Evolutionary conservation across 2,113 vertebrate species (phyloP), one percentile per base, ranked within the genome.

Genomic region (Drymodes brunneopygia): DNA sequence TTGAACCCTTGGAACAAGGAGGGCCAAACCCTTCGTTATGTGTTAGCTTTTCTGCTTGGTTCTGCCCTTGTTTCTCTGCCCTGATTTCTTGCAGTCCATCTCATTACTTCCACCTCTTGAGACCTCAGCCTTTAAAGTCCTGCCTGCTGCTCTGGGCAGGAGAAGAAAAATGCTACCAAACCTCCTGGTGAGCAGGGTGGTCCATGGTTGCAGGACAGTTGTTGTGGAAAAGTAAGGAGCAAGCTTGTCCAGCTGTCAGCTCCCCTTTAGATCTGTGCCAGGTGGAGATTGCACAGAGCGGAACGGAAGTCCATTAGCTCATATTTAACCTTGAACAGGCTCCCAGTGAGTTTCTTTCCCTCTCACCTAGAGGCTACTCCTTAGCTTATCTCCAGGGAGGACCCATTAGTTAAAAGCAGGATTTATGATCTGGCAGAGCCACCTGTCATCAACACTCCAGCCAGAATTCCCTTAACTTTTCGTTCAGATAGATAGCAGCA

Each of bases 401-500:
- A 60, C 36, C 51, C 61, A 79, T 78, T 48, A 69, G 69, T 86
- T 95, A 78, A 79, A 58, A 75, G 73, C 40, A 73, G 45, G 56
- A 86, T 91, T 91, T 89, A 64, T 3, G 3, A 48, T 61, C 35
- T 35, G 25, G 53, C 42, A 84, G 36, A 92, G 77, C 25, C 35
- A 61, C 86, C 65, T 84, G 84, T 86, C 36, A 71, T 81, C 8
- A 2, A 67, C n/a, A 22, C 28, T 65, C 13, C 57, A 40, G 50
- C 45, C 61, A 86, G 91, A 91, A 94, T 87, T 96, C 81, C 83
- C 83, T 91, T 70, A 86, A 83, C 24, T 84, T 95, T 96, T 91
- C 91, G 51, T 57, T 86, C 0, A 0, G 19, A 3, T 29, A 44
- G 28, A 9, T 85, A 12, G 65, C 79, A 86, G 25, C 12, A 22